These are phyloP conservation scores for Siphamia tubifer DNA, from an alignment of 2,113 vertebrate genomes.

Conservation along the genomic window DNA sequence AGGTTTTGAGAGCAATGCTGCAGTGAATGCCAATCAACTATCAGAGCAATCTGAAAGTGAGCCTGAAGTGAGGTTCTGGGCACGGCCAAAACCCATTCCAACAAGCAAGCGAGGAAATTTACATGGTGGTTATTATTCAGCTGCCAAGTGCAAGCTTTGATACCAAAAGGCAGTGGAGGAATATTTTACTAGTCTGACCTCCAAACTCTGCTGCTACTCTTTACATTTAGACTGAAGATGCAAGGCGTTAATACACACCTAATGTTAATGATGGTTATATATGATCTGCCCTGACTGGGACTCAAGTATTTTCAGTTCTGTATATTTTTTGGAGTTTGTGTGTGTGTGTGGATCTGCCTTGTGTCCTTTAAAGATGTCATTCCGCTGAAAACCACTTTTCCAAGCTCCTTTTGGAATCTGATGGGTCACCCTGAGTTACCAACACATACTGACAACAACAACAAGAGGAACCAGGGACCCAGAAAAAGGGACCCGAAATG, in stretches of 20 bases:
- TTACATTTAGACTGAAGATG: background rate
- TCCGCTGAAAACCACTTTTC: too few species aligned
- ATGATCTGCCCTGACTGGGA: too few species aligned
- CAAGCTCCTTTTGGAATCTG: too few species aligned
- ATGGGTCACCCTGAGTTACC: too few species aligned
- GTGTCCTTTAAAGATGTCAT: too few species aligned
- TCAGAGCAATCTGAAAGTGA: slow-evolving; percentile 22
- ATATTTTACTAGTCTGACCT: background rate
- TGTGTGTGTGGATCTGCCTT: too few species aligned
- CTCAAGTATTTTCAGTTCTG: too few species aligned
- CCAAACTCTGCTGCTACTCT: background rate
- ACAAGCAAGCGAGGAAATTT: slow-evolving; percentile 29
- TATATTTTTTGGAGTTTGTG: too few species aligned
- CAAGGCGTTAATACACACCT: background rate
- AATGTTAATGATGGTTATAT: too few species aligned
- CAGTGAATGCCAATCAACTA: slow-evolving; percentile 38
- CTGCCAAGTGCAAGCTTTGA: slow-evolving; percentile 34
- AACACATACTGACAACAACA: too few species aligned
- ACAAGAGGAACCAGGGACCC: too few species aligned
- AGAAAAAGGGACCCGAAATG: too few species aligned
- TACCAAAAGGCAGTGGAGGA: slow-evolving; percentile 6
- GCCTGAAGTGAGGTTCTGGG: slow-evolving; percentile 30
- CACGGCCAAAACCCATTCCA: slow-evolving; percentile 21
- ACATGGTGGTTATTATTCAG: slow-evolving; percentile 36
- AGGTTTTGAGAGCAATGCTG: slow-evolving; percentile 37